A percentile compares a stretch with the other conserved stretches of the same genome.
phyloP scores from a whole-genome alignment of 1,140 invertebrate species.

The Periplaneta americana region DNA sequence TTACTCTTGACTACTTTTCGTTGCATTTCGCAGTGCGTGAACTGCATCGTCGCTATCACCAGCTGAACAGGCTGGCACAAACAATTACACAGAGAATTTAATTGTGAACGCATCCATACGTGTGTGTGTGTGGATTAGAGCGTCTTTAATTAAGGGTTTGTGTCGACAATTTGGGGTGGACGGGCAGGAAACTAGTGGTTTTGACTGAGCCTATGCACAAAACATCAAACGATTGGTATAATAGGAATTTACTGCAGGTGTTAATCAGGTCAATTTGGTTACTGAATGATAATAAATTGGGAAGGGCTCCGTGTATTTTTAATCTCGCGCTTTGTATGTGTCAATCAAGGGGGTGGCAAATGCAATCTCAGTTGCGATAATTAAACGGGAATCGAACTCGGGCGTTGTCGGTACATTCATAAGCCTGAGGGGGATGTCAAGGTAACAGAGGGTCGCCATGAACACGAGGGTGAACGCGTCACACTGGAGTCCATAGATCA shows the following conservation, averaged over 20 bases:
- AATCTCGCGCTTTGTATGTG: background rate
- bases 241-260: background rate
- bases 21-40: background rate
- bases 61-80: background rate
- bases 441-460: background rate
- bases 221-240: background rate
- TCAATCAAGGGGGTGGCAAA: background rate
- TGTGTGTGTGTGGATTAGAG: background rate
- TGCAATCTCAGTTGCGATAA: background rate
- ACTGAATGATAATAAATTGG: background rate
- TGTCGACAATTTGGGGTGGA: background rate
- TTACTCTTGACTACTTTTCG: background rate
- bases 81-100: background rate
- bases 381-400: background rate
- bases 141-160: background rate
- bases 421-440: background rate
- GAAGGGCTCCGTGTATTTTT: background rate
- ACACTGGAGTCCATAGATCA: too few relatives aligned
- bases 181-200: background rate
- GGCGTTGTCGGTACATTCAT: background rate
- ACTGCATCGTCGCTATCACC: background rate
- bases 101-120: background rate
- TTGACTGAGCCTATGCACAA: background rate
- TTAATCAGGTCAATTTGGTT: background rate
- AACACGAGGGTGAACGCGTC: too few relatives aligned